Base-by-base conservation (phyloP, 2,888 invertebrate species). In the Lumbricus terrestris region DNA sequence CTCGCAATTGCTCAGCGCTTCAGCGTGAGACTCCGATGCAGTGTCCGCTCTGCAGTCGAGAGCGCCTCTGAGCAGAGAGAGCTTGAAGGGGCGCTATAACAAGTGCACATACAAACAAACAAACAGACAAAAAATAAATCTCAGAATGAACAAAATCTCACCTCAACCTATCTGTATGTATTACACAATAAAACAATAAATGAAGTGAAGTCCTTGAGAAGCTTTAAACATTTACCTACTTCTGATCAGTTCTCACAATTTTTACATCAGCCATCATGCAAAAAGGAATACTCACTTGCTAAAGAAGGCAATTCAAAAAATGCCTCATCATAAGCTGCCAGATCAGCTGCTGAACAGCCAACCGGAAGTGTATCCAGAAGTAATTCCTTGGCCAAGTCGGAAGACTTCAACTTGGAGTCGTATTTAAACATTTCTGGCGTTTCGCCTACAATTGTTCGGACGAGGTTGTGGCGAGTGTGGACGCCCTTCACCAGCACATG, bases 291-390 rank as follows among this genome's bases (percentile, higher is more conserved):
- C 38, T 47, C 29, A 83, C 47, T 38, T 16, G 6, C n/a, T 38
- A 29, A 37, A 90, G 88, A 35, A 89, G 34, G 35, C 38, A 54
- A 92, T 89, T 92, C 92, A 90, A 93, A 93, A 92, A 94, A 94
- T 90, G 93, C 94, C 69, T 92, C 91, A 88, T 94, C 94, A 92
- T 94, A 95, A 23, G 92, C 91, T 33, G 94, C 92, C 85, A 93
- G 92, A 91, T 95, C 94, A 11, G 94, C 92, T 18, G 94, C 94
- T 69, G 94, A 90, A 91, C 94, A 94, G 88, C 93, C 91, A 18
- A 93, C 93, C 90, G 94, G 94, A 6, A 94, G 91, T 4, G 92
- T 92, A 40, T 93, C 93, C 47, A 92, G 93, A 90, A 93, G 94
- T 83, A 94, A 91, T 88, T 93, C 92, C 13, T 91, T 92, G 23